Percentiles rank a stretch among this genome's conserved stretches.
These are phyloP conservation scores for Tetanocera ferruginea DNA, from an alignment of 2,888 invertebrate species.

Conservation along the genomic window DNA sequence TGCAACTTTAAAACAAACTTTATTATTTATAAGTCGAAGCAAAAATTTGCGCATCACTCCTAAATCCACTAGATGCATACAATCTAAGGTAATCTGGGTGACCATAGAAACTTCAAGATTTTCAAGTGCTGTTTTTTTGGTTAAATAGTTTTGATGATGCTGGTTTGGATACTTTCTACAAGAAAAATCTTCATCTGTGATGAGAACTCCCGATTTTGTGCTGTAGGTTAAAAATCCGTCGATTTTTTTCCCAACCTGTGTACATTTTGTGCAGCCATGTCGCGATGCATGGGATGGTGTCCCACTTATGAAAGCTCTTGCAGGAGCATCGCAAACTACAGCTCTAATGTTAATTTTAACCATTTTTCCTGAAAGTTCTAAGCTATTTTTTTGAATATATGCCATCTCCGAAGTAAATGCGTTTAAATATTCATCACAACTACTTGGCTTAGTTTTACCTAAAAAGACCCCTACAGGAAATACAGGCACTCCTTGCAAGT, in stretches of 20 bases:
- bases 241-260: background rate
- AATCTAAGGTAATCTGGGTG: background rate
- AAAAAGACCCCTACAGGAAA: background rate
- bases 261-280: background rate
- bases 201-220: background rate
- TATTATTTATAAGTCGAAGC: background rate
- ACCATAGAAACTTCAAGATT: background rate
- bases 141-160: background rate
- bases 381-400: background rate
- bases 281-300: background rate
- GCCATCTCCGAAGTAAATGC: background rate
- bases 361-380: background rate
- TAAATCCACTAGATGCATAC: background rate
- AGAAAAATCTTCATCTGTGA: background rate
- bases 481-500: background rate
- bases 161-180: background rate
- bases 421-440: background rate
- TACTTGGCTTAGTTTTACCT: background rate
- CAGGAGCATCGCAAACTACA: background rate
- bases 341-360: background rate
- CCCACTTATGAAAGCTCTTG: background rate
- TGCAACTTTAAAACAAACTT: background rate
- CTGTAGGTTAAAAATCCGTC: background rate
- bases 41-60: background rate
- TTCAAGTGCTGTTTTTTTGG: background rate